Conservation (phyloP, 1,140 invertebrate species). For the Procambarus virginalis region DNA sequence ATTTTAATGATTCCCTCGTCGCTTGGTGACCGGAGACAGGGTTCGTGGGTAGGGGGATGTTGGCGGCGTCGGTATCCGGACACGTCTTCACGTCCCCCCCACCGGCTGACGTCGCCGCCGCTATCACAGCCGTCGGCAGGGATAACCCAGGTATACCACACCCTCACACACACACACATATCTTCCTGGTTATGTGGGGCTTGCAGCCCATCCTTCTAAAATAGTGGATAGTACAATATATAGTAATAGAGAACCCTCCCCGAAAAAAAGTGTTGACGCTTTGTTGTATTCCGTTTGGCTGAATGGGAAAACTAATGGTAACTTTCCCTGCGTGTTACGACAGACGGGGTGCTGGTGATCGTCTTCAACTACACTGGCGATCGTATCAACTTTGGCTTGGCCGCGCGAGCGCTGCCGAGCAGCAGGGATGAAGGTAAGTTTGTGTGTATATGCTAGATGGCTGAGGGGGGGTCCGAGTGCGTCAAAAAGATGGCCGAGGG, state of each 20-base stretch:
- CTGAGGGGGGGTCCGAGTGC: too few relatives aligned
- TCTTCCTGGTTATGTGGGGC: neutral
- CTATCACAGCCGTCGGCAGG: constrained; percentile 78
- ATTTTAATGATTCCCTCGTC: neutral
- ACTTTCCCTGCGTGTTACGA: constrained; percentile 45
- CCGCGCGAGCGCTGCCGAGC: constrained; percentile 83
- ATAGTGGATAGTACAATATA: too few relatives aligned
- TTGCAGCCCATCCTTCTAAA: too few relatives aligned
- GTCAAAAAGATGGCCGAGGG: too few relatives aligned
- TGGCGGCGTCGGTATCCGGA: constrained; percentile 84
- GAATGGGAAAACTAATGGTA: too few relatives aligned
- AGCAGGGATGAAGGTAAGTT: constrained; percentile 79
- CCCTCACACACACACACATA: neutral
- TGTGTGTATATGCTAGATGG: too few relatives aligned
- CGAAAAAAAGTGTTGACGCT: too few relatives aligned
- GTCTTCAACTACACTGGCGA: constrained; percentile 93
- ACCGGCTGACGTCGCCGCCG: constrained; percentile 80
- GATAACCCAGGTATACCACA: constrained; percentile 75
- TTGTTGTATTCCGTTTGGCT: too few relatives aligned
- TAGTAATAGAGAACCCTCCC: too few relatives aligned
- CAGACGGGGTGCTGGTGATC: constrained; percentile 83
- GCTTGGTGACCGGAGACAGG: constrained; percentile 76
- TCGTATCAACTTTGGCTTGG: constrained; percentile 88
- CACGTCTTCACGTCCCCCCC: constrained; percentile 88
- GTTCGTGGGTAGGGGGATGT: constrained; percentile 85